phyloP scores from a whole-genome alignment of 2,797 vertebrate genomes.

The Hirundo rustica region DNA sequence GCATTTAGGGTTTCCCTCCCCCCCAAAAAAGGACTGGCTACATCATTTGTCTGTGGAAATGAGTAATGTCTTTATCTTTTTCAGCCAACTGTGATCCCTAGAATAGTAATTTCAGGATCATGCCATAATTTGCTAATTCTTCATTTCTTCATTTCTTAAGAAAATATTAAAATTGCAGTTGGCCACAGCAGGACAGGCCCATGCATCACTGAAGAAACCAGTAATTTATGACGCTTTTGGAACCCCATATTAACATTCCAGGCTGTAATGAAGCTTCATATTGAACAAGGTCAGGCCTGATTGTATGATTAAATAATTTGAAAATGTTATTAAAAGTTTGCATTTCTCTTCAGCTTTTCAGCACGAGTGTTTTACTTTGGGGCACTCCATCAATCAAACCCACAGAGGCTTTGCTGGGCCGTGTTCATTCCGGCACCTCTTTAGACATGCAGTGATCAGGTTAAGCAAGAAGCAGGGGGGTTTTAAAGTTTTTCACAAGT shows the following conservation, averaged over 20 bases:
- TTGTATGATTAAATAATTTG: constrained; percentile 61
- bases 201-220: constrained; percentile 61
- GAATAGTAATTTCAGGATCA: constrained; percentile 50
- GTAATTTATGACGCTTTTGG: constrained; percentile 65
- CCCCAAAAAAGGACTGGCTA: not conserved
- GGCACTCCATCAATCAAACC: constrained; percentile 42
- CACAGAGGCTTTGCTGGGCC: not conserved
- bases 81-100: constrained; percentile 10
- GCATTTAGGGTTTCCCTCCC: not conserved
- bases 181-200: constrained; percentile 58
- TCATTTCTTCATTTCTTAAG: constrained; percentile 50
- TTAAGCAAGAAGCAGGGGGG: not conserved
- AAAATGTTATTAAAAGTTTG: constrained; percentile 65
- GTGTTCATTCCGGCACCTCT: not conserved
- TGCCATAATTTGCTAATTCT: constrained; percentile 62
- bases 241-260: constrained; percentile 56
- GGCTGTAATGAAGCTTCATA: constrained; percentile 63
- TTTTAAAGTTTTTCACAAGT: not conserved
- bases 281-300: constrained; percentile 54
- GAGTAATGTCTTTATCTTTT: constrained; percentile 7
- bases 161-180: constrained; percentile 22
- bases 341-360: constrained; percentile 48
- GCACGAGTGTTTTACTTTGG: constrained; percentile 8
- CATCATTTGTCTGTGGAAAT: constrained; percentile 7
- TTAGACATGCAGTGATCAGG: not conserved